Conservation (phyloP, 2,888 invertebrate species). For the Marronus borbonicus region DNA sequence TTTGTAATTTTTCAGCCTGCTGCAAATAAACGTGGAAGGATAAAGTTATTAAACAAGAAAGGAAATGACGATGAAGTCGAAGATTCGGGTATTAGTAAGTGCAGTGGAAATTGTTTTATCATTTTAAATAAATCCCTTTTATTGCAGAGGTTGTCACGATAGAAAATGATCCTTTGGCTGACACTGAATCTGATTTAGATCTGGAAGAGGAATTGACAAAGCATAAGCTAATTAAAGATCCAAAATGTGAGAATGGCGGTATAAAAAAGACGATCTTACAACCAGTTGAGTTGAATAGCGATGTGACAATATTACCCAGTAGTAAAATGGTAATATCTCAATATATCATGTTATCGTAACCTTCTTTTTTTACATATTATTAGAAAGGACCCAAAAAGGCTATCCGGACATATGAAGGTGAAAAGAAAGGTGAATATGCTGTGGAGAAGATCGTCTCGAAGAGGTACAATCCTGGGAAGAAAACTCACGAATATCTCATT, state of each 20-base stretch:
- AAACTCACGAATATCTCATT: conserved; percentile 86
- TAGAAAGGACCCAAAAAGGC: conserved; percentile 53
- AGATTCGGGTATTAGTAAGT: conserved; percentile 59
- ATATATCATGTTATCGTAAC: background rate
- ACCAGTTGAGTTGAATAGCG: conserved; percentile 60
- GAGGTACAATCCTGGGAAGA: conserved; percentile 83
- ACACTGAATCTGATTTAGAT: conserved; percentile 60
- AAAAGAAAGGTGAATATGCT: conserved; percentile 76
- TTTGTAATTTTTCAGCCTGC: conserved; percentile 19
- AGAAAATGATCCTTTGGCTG: conserved; percentile 56
- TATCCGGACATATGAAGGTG: conserved; percentile 54
- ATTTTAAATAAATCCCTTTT: background rate
- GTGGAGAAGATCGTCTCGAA: conserved; percentile 90
- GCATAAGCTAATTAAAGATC: conserved; percentile 51
- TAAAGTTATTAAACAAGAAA: conserved; percentile 38
- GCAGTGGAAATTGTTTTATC: background rate
- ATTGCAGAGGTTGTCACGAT: conserved; percentile 26
- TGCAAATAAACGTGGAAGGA: conserved; percentile 15
- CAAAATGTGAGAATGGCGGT: conserved; percentile 58
- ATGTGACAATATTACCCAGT: conserved; percentile 59
- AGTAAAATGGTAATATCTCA: conserved; percentile 53
- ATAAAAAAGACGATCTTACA: conserved; percentile 59
- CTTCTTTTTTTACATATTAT: background rate
- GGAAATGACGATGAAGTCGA: conserved; percentile 53
- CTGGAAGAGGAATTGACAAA: conserved; percentile 58